These are phyloP conservation scores for Tupiocoris notatus DNA, from an alignment of 2,888 invertebrate species.

Conservation along the genomic window DNA sequence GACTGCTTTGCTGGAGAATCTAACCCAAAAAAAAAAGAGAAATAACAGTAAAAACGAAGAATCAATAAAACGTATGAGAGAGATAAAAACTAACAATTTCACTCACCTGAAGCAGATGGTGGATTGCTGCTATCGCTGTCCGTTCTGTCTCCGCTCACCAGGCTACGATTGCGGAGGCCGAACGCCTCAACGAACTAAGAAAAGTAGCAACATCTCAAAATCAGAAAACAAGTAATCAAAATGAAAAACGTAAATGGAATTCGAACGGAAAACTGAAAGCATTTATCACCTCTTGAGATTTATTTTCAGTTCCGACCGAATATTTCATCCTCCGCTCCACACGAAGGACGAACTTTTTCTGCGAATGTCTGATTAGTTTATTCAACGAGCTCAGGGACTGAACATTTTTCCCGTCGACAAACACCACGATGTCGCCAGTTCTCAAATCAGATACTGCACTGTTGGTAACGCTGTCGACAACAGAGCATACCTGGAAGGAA, in stretches of 20 bases:
- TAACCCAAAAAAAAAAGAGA: no score
- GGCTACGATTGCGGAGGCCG: conserved; percentile 62
- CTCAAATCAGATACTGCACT: conserved; percentile 76
- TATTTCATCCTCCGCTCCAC: conserved; percentile 59
- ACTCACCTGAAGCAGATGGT: conserved; percentile 57
- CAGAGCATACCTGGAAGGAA: conserved; percentile 54
- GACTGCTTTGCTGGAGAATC: conserved; percentile 51
- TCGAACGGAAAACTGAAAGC: no score
- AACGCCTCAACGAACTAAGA: conserved; percentile 51
- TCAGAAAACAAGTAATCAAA: no score
- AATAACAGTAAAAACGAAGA: no score
- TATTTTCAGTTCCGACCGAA: conserved; percentile 15
- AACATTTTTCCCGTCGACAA: conserved; percentile 76
- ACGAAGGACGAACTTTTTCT: conserved; percentile 58
- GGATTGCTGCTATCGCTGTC: conserved; percentile 63
- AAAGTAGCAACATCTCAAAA: neutral
- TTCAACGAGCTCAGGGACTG: conserved; percentile 74
- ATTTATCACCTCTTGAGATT: conserved; percentile 24
- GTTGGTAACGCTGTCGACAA: conserved; percentile 74
- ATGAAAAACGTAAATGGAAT: no score
- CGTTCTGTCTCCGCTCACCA: conserved; percentile 54
- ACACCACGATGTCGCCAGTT: conserved; percentile 72
- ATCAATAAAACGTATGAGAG: no score
- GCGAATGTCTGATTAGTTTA: conserved; percentile 60
- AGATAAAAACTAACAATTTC: no score